Evolutionary conservation across 2,888 invertebrate genomes (phyloP).

Genomic region (Scaptomyza flava): DNA sequence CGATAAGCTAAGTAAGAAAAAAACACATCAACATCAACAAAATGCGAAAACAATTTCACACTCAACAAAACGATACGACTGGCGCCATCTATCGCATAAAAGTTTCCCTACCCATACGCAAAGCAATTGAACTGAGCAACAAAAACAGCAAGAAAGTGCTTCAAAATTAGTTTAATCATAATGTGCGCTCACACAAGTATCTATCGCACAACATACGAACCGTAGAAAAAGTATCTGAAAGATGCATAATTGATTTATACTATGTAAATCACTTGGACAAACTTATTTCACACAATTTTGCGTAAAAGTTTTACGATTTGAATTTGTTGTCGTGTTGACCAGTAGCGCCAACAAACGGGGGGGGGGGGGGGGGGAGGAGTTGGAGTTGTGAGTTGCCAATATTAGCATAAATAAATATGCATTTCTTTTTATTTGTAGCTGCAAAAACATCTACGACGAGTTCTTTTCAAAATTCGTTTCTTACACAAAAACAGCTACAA

Average conservation of each 20-base stretch:
- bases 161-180: constrained; percentile 47
- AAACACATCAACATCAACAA: background rate
- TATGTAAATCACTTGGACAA: constrained; percentile 44
- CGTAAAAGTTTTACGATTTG: constrained; percentile 45
- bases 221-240: constrained; percentile 47
- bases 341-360: constrained; percentile 2
- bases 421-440: constrained; percentile 28
- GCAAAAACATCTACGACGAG: background rate
- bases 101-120: constrained; percentile 28
- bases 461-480: constrained; percentile 11
- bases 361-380: background rate
- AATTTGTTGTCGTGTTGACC: constrained; percentile 46
- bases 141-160: constrained; percentile 29
- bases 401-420: constrained; percentile 59
- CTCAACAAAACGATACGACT: constrained; percentile 39
- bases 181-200: constrained; percentile 4
- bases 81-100: constrained; percentile 56
- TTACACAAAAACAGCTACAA: background rate
- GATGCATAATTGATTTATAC: constrained; percentile 75
- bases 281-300: constrained; percentile 55
- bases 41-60: constrained; percentile 4
- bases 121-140: constrained; percentile 2
- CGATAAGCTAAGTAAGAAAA: constrained; percentile 8
- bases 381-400: background rate
- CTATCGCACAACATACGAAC: background rate